Base-by-base conservation (phyloP, 2,113 vertebrate genomes). In the Clarias macrocephalus region DNA sequence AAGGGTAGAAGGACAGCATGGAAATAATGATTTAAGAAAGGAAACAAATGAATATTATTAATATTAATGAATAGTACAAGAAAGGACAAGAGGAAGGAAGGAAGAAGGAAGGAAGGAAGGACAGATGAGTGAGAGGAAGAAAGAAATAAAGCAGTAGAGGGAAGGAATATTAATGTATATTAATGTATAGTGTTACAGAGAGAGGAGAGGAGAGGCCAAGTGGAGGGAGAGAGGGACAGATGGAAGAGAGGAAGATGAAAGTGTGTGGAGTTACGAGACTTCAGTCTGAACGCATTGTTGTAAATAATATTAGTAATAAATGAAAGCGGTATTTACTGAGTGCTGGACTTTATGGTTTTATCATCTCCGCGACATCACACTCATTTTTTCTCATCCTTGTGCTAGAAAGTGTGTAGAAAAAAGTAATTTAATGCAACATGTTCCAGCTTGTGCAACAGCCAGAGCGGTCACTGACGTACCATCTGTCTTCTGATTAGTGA, bases 401-500 rank as follows among this genome's bases (percentile, higher is more conserved):
- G 73, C 23, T n/a, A 16, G 25, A 54, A 16, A 12, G 15, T 28
- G 37, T 56, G 75, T 28, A 12, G n/a, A 1, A 63, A 63, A 48
- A 56, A 48, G 42, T 77, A n/a, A 77, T 77, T 77, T 30, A 54
- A 54, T 77, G 48, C 75, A 77, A 54, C 75, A 77, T 77, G 48
- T 28, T 77, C 12, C 15, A 54, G 75, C 75, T 77, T 77, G 75
- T 77, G 48, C 75, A 28, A 2, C 72, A 54, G 75, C 75, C 23
- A 10, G 23, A n/a, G 48, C 15, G 75, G 75, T 77, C 73, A 76
- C 42, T 56, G 75, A 56, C n/a, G 75, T n/a, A 77, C 75, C 75
- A 77, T 77, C 75, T 77, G 75, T 54, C 48, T 56, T 16, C 23
- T 77, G 75, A 75, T 75, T 75, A 75, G 72, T 75, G 72, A 77